Percentiles rank a stretch among this genome's conserved stretches.
phyloP scores from a whole-genome alignment of 2,113 vertebrate genomes.

The Limnothrissa miodon region DNA sequence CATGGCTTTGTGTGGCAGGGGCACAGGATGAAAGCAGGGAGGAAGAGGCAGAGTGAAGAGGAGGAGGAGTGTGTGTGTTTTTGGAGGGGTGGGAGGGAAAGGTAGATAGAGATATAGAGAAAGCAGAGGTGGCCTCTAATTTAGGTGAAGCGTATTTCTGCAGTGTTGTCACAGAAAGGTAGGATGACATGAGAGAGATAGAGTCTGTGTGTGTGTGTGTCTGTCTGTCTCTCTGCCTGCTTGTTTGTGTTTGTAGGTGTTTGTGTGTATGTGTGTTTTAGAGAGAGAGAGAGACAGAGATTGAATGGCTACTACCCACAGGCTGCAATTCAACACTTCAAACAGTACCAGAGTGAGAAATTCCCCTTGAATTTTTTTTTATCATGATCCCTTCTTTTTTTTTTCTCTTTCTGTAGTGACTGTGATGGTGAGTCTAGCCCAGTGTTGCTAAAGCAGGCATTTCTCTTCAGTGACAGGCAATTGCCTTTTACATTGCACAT shows the following conservation, averaged over 20 bases:
- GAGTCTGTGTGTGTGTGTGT: not conserved
- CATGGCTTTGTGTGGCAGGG: constrained; percentile 42
- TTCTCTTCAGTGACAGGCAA: not conserved
- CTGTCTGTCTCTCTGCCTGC: not conserved
- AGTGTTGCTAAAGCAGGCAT: not conserved
- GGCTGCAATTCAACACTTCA: not conserved
- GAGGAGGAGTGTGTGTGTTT: not conserved
- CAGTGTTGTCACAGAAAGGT: not conserved
- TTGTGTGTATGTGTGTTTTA: not conserved
- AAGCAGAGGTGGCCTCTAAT: constrained; percentile 13
- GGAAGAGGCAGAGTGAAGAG: not conserved
- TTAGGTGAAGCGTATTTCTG: constrained; percentile 28
- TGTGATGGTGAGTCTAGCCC: not conserved
- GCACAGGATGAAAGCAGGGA: constrained; percentile 36
- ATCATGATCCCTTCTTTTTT: not conserved
- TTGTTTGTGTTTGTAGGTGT: not conserved
- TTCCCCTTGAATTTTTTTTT: not conserved
- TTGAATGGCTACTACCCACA: not conserved
- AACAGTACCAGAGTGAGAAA: not conserved
- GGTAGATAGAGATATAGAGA: not conserved
- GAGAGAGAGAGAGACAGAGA: not conserved
- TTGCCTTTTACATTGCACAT: not conserved
- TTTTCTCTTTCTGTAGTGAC: not conserved
- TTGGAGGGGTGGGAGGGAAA: not conserved
- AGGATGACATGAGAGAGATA: not conserved